Evolutionary conservation across 2,113 vertebrate species (phyloP).

Genomic region (Gymnarchus niloticus): DNA sequence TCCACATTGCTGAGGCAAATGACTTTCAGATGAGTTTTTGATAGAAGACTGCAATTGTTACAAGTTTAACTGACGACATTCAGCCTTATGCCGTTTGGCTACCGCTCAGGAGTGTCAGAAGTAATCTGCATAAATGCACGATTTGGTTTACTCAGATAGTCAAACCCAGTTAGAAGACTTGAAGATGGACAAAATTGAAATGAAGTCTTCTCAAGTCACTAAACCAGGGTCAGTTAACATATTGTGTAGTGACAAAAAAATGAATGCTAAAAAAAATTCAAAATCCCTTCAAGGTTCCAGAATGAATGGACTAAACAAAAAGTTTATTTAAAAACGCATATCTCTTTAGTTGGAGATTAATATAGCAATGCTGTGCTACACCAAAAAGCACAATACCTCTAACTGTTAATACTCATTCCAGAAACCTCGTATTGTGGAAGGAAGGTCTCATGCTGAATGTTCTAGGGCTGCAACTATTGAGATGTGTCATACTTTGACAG

Average conservation of each 20-base stretch:
- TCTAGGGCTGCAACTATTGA: background rate
- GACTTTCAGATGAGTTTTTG: background rate
- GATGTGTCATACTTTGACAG: background rate
- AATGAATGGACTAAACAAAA: background rate
- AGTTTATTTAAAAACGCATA: background rate
- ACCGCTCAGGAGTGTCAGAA: background rate
- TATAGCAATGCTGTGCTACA: background rate
- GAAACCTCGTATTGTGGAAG: background rate
- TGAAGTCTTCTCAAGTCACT: background rate
- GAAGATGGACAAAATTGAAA: background rate
- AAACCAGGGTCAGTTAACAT: background rate
- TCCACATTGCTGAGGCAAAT: slow-evolving; percentile 5
- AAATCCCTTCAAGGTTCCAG: background rate
- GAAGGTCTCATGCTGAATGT: background rate
- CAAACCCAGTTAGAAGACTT: background rate
- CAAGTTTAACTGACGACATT: background rate
- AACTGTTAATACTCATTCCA: background rate
- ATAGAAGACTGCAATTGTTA: background rate
- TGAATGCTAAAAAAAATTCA: background rate
- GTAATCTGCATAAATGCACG: background rate
- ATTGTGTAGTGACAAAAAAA: background rate
- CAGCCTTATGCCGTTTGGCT: background rate
- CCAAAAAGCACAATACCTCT: background rate
- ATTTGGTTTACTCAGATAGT: background rate
- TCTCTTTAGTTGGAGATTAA: background rate